These are phyloP conservation scores for Lates calcarifer DNA, from an alignment of 2,113 vertebrate genomes.

Conservation along the genomic window DNA sequence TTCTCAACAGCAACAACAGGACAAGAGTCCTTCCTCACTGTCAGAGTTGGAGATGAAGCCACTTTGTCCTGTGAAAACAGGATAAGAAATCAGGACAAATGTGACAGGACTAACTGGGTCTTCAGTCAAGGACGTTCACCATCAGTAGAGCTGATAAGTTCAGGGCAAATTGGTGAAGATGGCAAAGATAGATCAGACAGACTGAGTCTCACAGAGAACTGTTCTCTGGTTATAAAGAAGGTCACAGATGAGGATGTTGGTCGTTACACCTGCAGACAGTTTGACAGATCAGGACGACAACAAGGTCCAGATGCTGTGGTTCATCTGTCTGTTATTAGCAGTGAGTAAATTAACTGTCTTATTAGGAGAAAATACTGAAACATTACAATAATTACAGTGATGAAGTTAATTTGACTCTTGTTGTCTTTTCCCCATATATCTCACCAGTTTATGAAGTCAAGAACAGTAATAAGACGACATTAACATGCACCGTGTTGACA, in stretches of 20 bases:
- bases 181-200: not conserved
- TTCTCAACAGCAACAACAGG: not conserved
- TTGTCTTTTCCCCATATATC: not conserved
- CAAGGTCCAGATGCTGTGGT: not conserved
- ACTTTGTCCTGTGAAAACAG: constrained; percentile 8
- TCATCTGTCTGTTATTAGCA: constrained; percentile 6
- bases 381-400: not conserved
- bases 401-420: no score
- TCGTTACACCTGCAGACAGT: not conserved
- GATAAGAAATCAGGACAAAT: not conserved
- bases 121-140: rapidly evolving
- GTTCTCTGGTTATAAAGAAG: constrained; percentile 36
- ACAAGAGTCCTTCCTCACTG: not conserved
- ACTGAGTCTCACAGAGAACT: constrained; percentile 2
- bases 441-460: not conserved
- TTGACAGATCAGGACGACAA: not conserved
- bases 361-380: not conserved
- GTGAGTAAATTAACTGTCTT: constrained; percentile 11
- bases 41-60: constrained; percentile 12
- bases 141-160: not conserved
- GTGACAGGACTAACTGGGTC: not conserved
- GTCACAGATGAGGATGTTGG: not conserved
- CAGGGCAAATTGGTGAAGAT: not conserved
- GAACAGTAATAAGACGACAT: not conserved
- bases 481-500: not conserved